Percentiles rank a stretch among this genome's conserved stretches.
phyloP scores from a whole-genome alignment of 1,140 invertebrate species.

The Bombus breviceps region DNA sequence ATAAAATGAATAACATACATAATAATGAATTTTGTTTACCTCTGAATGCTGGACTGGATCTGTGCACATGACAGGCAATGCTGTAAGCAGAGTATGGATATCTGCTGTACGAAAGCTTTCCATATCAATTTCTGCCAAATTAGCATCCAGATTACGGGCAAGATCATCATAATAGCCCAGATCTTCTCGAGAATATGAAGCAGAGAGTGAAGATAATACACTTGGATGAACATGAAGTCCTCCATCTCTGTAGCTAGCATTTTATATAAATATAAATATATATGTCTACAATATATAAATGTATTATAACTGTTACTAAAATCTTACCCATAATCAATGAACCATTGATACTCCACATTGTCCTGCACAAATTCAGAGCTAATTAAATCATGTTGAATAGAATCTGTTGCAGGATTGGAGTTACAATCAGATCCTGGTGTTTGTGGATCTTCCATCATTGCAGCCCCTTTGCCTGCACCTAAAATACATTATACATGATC shows the following conservation, averaged over 20 bases:
- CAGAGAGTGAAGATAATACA: conserved; percentile 90
- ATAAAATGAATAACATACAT: conserved; percentile 2
- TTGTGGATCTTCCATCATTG: conserved; percentile 81
- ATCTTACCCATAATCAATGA: conserved; percentile 91
- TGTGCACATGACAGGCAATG: conserved; percentile 88
- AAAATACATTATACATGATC: conserved; percentile 4
- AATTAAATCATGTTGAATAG: conserved; percentile 78
- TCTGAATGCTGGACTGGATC: conserved; percentile 83
- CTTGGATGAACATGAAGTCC: conserved; percentile 89
- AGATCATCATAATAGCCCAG: conserved; percentile 92
- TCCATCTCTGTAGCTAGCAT: conserved; percentile 88
- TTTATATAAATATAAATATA: conserved; percentile 1
- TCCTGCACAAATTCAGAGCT: conserved; percentile 91
- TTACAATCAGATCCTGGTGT: conserved; percentile 86
- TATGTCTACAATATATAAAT: not conserved
- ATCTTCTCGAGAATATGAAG: conserved; percentile 89
- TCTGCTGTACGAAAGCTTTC: conserved; percentile 96
- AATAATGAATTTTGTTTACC: conserved; percentile 61
- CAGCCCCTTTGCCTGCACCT: conserved; percentile 74
- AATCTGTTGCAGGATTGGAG: conserved; percentile 83
- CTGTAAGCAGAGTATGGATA: conserved; percentile 92
- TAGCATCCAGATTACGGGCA: conserved; percentile 94
- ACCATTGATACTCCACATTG: conserved; percentile 95
- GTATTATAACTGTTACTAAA: not conserved
- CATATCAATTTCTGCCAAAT: conserved; percentile 97